A percentile compares a stretch with the other conserved stretches of the same genome.
These are phyloP conservation scores for Lacanobia oleracea DNA, from an alignment of 2,888 invertebrate genomes.

Conservation along the genomic window DNA sequence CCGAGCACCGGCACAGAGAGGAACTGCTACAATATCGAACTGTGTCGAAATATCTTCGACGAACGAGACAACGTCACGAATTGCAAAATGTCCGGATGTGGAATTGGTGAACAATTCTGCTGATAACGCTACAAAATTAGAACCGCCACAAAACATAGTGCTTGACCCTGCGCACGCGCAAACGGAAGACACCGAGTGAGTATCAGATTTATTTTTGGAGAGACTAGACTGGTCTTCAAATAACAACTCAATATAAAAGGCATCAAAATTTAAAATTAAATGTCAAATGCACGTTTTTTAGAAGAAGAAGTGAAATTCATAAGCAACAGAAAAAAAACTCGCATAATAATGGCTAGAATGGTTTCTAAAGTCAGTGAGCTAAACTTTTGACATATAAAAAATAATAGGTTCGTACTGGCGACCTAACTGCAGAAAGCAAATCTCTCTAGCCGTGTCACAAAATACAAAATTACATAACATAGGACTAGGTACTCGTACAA, in stretches of 20 bases:
- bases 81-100: slow-evolving; percentile 64
- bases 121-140: slow-evolving; percentile 60
- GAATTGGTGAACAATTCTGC: slow-evolving; percentile 52
- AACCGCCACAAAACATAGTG: slow-evolving; percentile 52
- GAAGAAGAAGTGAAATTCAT: neutral
- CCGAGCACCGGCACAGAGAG: slow-evolving; percentile 29
- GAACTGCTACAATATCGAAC: slow-evolving; percentile 54
- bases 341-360: neutral
- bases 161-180: slow-evolving; percentile 64
- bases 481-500: too few relatives aligned
- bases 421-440: neutral
- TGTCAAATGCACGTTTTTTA: neutral
- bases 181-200: slow-evolving; percentile 68
- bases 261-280: slow-evolving; percentile 3
- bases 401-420: neutral
- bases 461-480: neutral
- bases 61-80: slow-evolving; percentile 62
- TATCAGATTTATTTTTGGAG: slow-evolving; percentile 40
- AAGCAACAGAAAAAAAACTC: neutral
- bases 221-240: slow-evolving; percentile 24
- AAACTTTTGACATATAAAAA: neutral
- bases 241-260: neutral
- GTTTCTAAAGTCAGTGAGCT: neutral
- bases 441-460: neutral
- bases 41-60: slow-evolving; percentile 63